Conservation (phyloP, 2,888 invertebrate genomes). For the Luperina nickerlii region DNA sequence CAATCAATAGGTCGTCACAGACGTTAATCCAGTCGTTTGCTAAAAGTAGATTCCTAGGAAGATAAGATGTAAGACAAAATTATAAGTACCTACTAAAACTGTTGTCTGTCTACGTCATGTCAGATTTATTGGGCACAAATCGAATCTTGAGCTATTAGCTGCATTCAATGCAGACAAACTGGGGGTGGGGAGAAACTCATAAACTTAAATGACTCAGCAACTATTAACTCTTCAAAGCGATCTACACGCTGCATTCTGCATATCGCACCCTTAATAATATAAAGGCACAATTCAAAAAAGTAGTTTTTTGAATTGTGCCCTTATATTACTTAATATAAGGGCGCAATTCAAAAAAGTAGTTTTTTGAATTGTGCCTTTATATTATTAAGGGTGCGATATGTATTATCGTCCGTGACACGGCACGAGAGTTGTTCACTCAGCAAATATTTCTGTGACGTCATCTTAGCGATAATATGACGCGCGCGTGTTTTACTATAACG, state of each 20-base stretch:
- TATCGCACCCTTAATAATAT: no score
- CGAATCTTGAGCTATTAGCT: slow-evolving; percentile 24
- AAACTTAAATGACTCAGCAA: slow-evolving; percentile 20
- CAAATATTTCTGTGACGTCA: slow-evolving; percentile 59
- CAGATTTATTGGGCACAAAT: slow-evolving; percentile 19
- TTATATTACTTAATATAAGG: no score
- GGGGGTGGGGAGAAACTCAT: background rate
- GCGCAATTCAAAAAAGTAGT: no score
- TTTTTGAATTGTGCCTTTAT: no score
- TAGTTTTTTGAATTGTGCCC: no score
- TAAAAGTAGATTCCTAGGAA: background rate
- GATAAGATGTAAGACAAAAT: background rate
- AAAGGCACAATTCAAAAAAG: no score
- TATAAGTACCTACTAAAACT: background rate
- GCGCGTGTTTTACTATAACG: slow-evolving; percentile 31
- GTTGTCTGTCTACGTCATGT: background rate
- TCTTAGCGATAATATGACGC: slow-evolving; percentile 36
- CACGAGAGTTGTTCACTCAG: slow-evolving; percentile 48
- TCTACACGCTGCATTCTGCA: slow-evolving; percentile 28
- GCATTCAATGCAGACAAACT: background rate
- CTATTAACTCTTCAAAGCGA: slow-evolving; percentile 23
- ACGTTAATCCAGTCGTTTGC: background rate
- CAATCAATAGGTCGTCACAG: slow-evolving; percentile 8
- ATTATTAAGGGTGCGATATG: no score
- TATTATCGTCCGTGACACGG: slow-evolving; percentile 44